phyloP scores from a whole-genome alignment of 2,797 vertebrate species.

The Sebastes alutus region DNA sequence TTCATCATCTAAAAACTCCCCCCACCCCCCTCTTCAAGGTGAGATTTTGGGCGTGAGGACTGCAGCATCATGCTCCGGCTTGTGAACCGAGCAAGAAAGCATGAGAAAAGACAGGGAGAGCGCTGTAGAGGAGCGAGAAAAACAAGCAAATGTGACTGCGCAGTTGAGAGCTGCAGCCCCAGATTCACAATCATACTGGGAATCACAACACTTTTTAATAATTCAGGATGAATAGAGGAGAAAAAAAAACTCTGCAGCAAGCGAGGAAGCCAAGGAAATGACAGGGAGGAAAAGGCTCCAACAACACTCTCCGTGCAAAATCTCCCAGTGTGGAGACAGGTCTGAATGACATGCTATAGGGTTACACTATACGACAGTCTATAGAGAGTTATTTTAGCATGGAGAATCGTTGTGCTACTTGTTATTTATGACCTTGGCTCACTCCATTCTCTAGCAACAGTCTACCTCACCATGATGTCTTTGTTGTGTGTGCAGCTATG shows the following conservation, averaged over 20 bases:
- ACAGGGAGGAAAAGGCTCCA: constrained; percentile 57
- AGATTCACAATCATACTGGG: constrained; percentile 86
- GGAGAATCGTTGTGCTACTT: constrained; percentile 27
- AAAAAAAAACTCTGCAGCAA: constrained; percentile 75
- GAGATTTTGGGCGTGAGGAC: constrained; percentile 58
- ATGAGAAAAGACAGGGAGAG: constrained; percentile 37
- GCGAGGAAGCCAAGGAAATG: constrained; percentile 73
- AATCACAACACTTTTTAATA: constrained; percentile 90
- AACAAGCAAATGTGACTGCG: constrained; percentile 76
- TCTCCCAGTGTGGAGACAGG: constrained; percentile 19
- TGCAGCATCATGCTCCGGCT: constrained; percentile 58
- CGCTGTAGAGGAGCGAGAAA: constrained; percentile 54
- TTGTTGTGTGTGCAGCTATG: constrained; percentile 12
- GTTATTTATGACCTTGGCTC: constrained; percentile 35
- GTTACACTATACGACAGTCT: constrained; percentile 15
- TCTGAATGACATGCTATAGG: constrained; percentile 28
- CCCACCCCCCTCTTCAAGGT: constrained; percentile 56
- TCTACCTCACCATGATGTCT: constrained; percentile 5
- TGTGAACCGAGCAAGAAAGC: constrained; percentile 47
- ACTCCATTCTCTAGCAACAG: neutral
- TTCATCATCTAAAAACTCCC: constrained; percentile 63
- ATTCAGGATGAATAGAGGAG: constrained; percentile 83
- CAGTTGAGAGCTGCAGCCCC: constrained; percentile 80
- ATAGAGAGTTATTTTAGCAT: constrained; percentile 11
- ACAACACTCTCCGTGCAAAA: constrained; percentile 20